A percentile compares a stretch with the other conserved stretches of the same genome.
Evolutionary conservation across 2,113 vertebrate genomes (phyloP).

Genomic region (Oxyruncus cristatus): DNA sequence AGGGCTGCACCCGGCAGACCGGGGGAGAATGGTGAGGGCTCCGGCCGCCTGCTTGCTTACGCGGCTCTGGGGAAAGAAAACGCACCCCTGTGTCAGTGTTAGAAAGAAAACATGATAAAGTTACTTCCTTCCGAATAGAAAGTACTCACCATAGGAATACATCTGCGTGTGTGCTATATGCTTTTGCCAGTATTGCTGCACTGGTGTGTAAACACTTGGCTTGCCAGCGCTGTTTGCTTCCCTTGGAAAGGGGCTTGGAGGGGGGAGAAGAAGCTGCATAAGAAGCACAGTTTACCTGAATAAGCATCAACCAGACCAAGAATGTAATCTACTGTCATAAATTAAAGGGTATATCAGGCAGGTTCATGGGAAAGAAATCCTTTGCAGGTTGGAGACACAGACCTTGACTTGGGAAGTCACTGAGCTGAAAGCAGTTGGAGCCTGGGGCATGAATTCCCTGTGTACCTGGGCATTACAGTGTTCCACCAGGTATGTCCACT

Average conservation of each 20-base stretch:
- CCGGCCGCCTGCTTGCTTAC: neutral
- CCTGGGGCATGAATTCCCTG: neutral
- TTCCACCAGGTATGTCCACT: neutral
- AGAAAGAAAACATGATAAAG: neutral
- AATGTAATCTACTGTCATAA: neutral
- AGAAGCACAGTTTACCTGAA: neutral
- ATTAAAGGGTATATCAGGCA: neutral
- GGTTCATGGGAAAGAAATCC: neutral
- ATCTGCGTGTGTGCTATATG: neutral
- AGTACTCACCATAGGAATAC: neutral
- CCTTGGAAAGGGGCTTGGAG: neutral
- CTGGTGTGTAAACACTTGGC: neutral
- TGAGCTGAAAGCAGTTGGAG: neutral
- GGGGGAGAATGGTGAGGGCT: neutral
- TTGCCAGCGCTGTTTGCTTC: neutral
- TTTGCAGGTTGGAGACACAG: neutral
- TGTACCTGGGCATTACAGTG: rapidly evolving
- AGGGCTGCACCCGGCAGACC: neutral
- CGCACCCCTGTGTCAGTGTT: neutral
- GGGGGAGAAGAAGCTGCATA: neutral
- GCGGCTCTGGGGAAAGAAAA: neutral
- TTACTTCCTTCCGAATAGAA: neutral
- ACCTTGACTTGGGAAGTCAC: neutral
- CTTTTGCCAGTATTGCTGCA: neutral
- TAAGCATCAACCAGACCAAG: neutral